Base-by-base conservation (phyloP, 2,113 vertebrate genomes). In the Dicaeum eximium region DNA sequence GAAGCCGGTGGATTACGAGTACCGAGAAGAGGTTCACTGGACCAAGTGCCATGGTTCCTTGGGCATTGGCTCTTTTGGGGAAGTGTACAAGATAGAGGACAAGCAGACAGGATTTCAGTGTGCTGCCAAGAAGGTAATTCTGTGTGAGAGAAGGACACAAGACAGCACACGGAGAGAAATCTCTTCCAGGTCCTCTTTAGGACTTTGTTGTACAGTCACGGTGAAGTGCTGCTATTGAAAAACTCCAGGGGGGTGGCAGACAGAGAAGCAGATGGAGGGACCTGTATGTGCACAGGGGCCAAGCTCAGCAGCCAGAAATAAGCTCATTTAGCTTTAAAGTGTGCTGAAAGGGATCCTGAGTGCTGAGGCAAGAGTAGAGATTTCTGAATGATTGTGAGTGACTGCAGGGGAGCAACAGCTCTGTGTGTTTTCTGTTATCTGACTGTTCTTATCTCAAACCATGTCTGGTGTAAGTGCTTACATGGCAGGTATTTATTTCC, bases 21-120 rank as follows among this genome's bases (percentile, higher is more conserved):
- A 99, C 97, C 98, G 97, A 90, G 99, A 99, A 87, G 98, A 98
- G 58, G 97, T 97, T 65, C 99, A 99, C 60, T 99, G 99, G 97
- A 96, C 98, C 71, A 96, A 97, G 15, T 95, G 96, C 31, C 80
- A 96, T 5, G 98, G 98, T 24, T 96, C 96, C 40, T 91, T 99
- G 85, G 99, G 99, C 90, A 97, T 98, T 86, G 99, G 99, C 65
- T 98, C 99, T 37, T 99, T 98, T 20, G 99, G 99, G 28, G 99
- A 99, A 75, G 99, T 99, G 7, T 98, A 99, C 97, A 97, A 98
- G 67, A 98, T 99, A 94, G 96, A 98, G 88, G 99, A 99, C 98
- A 98, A 98, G 88, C 98, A 98, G 96, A 99, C 98, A 0, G 98
- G 98, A 80, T 99, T 99, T 93, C 97, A 93, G 94, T 99, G 99